Evolutionary conservation across 2,888 invertebrate genomes (phyloP).

Genomic region (Spodoptera picta): DNA sequence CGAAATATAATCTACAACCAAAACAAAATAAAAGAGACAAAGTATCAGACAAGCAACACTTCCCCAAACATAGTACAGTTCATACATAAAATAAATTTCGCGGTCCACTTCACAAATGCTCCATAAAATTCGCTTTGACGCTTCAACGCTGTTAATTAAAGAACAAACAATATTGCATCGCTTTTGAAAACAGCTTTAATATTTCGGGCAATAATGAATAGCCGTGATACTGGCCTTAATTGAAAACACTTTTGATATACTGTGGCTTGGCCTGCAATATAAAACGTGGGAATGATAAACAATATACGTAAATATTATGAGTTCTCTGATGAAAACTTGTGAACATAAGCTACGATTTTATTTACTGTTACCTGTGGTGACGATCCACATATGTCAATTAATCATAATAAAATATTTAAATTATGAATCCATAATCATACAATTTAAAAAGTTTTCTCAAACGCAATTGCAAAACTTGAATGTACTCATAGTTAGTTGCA

Average conservation of each 20-base stretch:
- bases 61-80: constrained; percentile 1
- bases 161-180: constrained; percentile 41
- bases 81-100: constrained; percentile 14
- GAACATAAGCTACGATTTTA: constrained; percentile 12
- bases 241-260: constrained; percentile 42
- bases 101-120: constrained; percentile 30
- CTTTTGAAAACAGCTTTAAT: constrained; percentile 43
- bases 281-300: constrained; percentile 19
- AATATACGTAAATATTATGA: constrained; percentile 17
- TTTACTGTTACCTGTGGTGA: too few species aligned
- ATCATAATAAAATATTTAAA: too few species aligned
- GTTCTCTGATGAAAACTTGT: constrained; percentile 15
- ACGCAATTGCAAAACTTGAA: too few species aligned
- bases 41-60: not conserved
- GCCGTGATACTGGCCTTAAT: constrained; percentile 34
- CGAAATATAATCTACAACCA: not conserved
- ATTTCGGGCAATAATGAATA: constrained; percentile 36
- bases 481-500: too few species aligned
- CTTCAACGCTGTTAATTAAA: constrained; percentile 45
- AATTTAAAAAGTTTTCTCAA: too few species aligned
- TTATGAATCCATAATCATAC: too few species aligned
- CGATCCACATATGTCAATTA: too few species aligned
- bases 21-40: not conserved
- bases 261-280: constrained; percentile 21
- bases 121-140: constrained; percentile 45